Conservation (phyloP, 2,797 vertebrate species). For the Syndactyla subalaris region DNA sequence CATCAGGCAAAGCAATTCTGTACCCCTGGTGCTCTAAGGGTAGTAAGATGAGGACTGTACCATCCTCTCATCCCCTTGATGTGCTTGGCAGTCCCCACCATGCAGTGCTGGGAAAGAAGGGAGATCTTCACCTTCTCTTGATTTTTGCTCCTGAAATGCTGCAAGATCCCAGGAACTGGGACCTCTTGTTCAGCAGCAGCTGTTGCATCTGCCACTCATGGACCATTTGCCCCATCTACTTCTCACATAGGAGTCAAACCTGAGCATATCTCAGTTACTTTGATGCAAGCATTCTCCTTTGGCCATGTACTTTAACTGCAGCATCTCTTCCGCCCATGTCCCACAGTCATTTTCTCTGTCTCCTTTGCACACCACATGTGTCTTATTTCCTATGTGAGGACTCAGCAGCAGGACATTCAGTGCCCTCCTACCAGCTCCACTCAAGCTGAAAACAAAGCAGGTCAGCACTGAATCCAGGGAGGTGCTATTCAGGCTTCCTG, state of each 20-base stretch:
- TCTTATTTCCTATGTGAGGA: rapidly evolving
- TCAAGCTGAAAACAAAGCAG: not conserved
- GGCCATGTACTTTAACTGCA: not conserved
- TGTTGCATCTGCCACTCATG: not conserved
- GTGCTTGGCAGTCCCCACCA: not conserved
- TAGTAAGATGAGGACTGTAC: rapidly evolving
- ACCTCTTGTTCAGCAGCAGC: not conserved
- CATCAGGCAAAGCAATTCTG: not conserved
- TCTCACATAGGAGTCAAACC: not conserved
- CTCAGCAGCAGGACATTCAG: not conserved
- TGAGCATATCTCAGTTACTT: not conserved
- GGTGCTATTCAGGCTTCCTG: not conserved
- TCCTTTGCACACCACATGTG: not conserved
- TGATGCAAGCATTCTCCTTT: not conserved
- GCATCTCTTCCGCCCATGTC: not conserved
- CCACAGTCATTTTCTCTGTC: not conserved
- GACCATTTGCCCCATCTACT: not conserved
- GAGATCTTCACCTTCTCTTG: not conserved
- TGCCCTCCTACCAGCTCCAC: not conserved
- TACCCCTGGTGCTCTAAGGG: not conserved
- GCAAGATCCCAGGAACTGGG: not conserved
- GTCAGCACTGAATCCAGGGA: rapidly evolving
- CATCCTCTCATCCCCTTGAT: no score
- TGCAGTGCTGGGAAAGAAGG: not conserved
- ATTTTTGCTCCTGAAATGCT: not conserved